phyloP scores from a whole-genome alignment of 2,113 vertebrate species.

The Hydropotes inermis region DNA sequence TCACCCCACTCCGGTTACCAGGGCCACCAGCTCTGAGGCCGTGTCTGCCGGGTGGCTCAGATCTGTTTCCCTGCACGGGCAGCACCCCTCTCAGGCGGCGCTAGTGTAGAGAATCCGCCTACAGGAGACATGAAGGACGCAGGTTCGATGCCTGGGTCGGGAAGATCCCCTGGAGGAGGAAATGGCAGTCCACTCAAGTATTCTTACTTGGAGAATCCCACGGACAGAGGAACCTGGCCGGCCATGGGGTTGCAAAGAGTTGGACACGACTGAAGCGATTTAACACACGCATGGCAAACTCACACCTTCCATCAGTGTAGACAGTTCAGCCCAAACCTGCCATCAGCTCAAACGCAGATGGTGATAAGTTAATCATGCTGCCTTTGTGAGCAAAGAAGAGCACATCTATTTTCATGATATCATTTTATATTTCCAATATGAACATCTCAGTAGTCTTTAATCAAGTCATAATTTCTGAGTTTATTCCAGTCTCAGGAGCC shows the following conservation, averaged over 20 bases:
- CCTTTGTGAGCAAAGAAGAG: slow-evolving; percentile 41
- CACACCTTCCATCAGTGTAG: neutral
- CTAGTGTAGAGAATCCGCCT: neutral
- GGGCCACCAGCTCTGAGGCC: neutral
- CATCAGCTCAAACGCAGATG: neutral
- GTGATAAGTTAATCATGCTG: neutral
- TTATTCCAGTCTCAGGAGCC: slow-evolving; percentile 38
- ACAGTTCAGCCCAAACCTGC: neutral
- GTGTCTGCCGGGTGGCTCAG: neutral
- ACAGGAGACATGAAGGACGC: neutral
- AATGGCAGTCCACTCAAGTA: neutral
- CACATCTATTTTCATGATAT: slow-evolving; percentile 32
- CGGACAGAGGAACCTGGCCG: neutral
- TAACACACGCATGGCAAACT: neutral
- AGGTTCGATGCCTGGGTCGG: neutral
- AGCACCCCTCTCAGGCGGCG: neutral
- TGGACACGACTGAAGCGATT: neutral
- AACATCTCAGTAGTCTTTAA: slow-evolving; percentile 61
- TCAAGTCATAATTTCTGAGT: slow-evolving; percentile 56
- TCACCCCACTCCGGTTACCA: neutral
- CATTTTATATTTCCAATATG: slow-evolving; percentile 51
- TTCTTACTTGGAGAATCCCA: neutral
- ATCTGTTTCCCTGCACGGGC: neutral
- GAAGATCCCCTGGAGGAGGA: neutral
- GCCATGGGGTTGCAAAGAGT: neutral